Evolutionary conservation across 2,113 vertebrate genomes (phyloP), one percentile per base, ranked within the genome.

Genomic region (Poecile atricapillus): DNA sequence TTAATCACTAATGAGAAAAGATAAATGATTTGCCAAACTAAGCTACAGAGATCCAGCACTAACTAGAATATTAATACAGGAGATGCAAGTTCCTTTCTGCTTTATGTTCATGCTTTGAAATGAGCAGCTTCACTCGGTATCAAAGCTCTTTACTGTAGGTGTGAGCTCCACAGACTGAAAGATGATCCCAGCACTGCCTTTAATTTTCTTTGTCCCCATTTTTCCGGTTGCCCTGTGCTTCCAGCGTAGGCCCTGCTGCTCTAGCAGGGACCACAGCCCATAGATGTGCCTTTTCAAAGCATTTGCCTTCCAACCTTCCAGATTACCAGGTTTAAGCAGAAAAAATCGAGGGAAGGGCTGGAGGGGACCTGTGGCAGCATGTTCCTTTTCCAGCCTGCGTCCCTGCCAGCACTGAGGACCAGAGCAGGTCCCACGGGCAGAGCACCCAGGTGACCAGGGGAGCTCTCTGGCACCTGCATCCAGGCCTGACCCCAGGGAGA

Each of bases 1-100:
- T 92, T 92, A 86, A 93, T 90, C 78, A 81, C 71, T 83, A 80
- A 94, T 91, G 71, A 95, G 64, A 79, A 50, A 73, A 90, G 68
- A 91, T 50, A 89, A 95, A 95, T 63, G 24, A 81, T 62, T 86
- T 73, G 27, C 82, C 76, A 85, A 85, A 85, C n/a, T 20, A 43
- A 85, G 49, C 49, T 37, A 37, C 35, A 82, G 62, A 68, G 76
- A 65, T 31, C 23, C 82, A 88, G 60, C 41, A 50, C n/a, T 80
- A 73, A 31, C 52, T 71, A 28, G 63, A 85, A 76, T 67, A 65
- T 77, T 67, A 60, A 84, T 23, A 60, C 0, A 68, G 7, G 7
- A 12, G 43, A 49, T 65, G 11, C 0, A 1, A 77, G 50, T 37
- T 85, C 43, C 52, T 55, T 39, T 68, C 74, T 74, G 75, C 37